Percentiles rank a stretch among this genome's conserved stretches.
Conservation (phyloP, 2,797 vertebrate genomes). For the Pygocentrus nattereri region DNA sequence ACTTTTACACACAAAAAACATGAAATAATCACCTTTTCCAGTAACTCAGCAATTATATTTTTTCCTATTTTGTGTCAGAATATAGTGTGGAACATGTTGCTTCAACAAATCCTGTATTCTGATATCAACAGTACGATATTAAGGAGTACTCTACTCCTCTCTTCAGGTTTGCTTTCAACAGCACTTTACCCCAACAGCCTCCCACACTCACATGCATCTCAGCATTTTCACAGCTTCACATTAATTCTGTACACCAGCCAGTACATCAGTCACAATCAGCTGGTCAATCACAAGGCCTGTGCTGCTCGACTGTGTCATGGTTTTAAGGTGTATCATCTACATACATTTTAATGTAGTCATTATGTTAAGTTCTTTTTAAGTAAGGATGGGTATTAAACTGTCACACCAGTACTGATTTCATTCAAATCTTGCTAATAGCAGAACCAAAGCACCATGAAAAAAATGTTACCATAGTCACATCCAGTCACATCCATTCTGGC, state of each 20-base stretch:
- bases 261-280: conserved; percentile 14
- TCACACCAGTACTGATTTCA: neutral
- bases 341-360: neutral
- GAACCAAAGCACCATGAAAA: too few species aligned
- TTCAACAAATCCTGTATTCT: neutral
- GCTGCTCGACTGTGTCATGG: neutral
- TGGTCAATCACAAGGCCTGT: neutral
- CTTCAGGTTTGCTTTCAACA: conserved; percentile 37
- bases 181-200: conserved; percentile 13
- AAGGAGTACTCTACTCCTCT: neutral
- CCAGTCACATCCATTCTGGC: too few species aligned
- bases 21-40: neutral
- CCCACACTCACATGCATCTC: neutral
- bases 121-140: conserved; percentile 12
- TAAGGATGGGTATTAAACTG: neutral
- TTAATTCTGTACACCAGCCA: neutral
- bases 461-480: too few species aligned
- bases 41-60: too few species aligned
- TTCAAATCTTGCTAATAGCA: neutral
- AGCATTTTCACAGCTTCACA: conserved; percentile 20
- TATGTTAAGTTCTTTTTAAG: neutral
- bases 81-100: neutral
- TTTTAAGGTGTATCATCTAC: neutral
- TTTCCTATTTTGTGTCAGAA: neutral
- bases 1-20: neutral